Conservation (phyloP, 1,140 invertebrate species). For the Ceratosolen fusciceps region DNA sequence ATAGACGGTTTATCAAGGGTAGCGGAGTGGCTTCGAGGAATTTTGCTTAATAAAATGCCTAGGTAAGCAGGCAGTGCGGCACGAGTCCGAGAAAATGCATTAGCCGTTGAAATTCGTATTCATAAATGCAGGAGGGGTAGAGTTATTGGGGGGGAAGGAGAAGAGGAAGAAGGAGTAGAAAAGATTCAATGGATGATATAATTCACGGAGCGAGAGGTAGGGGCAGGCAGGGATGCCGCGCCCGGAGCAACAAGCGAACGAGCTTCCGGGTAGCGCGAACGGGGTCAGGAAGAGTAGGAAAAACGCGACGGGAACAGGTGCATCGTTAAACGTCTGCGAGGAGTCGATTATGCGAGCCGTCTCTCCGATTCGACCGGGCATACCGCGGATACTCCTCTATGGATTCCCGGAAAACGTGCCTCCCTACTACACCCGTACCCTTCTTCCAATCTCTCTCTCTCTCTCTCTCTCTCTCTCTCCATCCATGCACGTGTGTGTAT, state of each 20-base stretch:
- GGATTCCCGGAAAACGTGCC: slow-evolving; percentile 7
- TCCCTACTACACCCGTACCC: no score
- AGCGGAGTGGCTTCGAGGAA: no score
- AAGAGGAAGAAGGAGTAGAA: background rate
- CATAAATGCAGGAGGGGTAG: no score
- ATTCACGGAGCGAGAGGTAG: slow-evolving; percentile 5
- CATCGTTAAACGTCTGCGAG: background rate
- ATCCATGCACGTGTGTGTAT: no score
- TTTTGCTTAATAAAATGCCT: slow-evolving; percentile 1
- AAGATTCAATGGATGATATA: slow-evolving; percentile 17
- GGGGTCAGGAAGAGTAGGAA: background rate
- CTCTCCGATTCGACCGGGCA: background rate
- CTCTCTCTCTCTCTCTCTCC: no score
- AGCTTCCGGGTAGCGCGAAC: background rate
- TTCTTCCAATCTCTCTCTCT: no score
- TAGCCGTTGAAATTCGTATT: slow-evolving; percentile 2
- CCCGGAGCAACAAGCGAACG: background rate
- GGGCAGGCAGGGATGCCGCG: background rate
- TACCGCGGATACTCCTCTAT: slow-evolving; percentile 1
- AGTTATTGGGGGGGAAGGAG: no score
- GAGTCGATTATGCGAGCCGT: background rate
- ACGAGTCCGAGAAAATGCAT: background rate
- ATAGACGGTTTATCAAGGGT: no score
- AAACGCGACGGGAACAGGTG: slow-evolving; percentile 4
- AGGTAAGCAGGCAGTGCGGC: background rate